These are phyloP conservation scores for Sander lucioperca DNA, from an alignment of 2,113 vertebrate genomes.

Conservation along the genomic window DNA sequence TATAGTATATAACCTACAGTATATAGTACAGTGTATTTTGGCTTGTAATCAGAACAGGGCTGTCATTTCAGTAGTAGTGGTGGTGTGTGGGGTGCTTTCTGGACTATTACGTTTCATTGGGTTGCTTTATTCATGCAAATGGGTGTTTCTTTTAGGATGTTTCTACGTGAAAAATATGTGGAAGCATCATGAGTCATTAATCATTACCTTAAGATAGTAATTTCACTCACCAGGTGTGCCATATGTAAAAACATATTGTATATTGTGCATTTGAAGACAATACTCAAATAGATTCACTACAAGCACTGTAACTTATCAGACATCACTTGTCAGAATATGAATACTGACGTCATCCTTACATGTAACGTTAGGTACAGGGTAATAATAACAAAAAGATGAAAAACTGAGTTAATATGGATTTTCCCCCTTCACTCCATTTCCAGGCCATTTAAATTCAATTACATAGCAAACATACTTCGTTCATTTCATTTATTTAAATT, in stretches of 20 bases:
- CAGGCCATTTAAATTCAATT: background rate
- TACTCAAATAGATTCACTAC: background rate
- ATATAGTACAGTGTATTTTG: too few species aligned
- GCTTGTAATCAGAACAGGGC: background rate
- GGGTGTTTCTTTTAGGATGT: background rate
- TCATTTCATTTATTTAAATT: background rate
- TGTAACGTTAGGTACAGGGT: background rate
- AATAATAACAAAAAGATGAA: too few species aligned
- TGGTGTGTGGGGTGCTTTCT: background rate
- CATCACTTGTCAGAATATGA: background rate
- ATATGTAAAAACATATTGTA: background rate
- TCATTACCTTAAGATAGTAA: background rate
- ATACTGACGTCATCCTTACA: background rate
- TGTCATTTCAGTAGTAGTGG: too few species aligned
- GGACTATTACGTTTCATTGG: background rate
- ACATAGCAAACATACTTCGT: background rate
- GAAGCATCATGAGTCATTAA: background rate
- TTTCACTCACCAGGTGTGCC: background rate
- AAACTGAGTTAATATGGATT: background rate
- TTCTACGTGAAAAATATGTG: background rate
- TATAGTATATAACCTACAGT: too few species aligned
- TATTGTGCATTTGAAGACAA: background rate
- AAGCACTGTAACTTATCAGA: background rate
- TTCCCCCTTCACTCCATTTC: background rate
- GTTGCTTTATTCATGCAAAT: background rate